Evolutionary conservation across 2,888 invertebrate genomes (phyloP).

Genomic region (Campoplex nolae): DNA sequence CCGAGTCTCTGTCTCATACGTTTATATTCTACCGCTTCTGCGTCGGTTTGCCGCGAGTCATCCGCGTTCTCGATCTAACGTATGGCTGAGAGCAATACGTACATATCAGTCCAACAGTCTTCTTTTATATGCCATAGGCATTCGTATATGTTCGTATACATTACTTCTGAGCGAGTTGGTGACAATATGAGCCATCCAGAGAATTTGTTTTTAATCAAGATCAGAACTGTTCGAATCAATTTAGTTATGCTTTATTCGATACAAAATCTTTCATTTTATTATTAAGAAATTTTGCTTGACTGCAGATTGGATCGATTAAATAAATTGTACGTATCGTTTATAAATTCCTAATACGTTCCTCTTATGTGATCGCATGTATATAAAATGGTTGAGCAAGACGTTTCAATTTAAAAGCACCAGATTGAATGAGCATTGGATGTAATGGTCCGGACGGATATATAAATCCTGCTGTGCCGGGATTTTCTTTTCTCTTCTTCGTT

Average conservation of each 20-base stretch:
- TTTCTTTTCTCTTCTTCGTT: neutral
- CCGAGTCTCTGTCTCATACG: conserved; percentile 32
- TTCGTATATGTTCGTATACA: neutral
- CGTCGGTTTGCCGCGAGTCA: conserved; percentile 41
- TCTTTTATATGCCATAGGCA: neutral
- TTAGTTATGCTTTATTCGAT: neutral
- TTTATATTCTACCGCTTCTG: conserved; percentile 57
- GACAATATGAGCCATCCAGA: neutral
- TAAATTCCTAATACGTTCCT: conserved; percentile 3
- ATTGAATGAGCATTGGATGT: conserved; percentile 75
- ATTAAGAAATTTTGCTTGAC: neutral
- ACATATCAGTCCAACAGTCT: conserved; percentile 25
- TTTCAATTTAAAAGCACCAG: conserved; percentile 80
- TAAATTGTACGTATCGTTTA: neutral
- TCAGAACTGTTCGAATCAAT: neutral
- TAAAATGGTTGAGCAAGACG: conserved; percentile 76
- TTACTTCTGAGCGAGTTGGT: neutral
- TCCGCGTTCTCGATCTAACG: conserved; percentile 60
- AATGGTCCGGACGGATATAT: conserved; percentile 75
- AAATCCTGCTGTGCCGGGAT: conserved; percentile 72
- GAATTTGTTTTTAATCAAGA: neutral
- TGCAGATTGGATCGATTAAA: neutral
- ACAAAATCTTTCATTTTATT: neutral
- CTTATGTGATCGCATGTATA: conserved; percentile 19
- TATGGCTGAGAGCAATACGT: conserved; percentile 57